Conservation (phyloP, 1,140 invertebrate species). For the Planococcus citri region DNA sequence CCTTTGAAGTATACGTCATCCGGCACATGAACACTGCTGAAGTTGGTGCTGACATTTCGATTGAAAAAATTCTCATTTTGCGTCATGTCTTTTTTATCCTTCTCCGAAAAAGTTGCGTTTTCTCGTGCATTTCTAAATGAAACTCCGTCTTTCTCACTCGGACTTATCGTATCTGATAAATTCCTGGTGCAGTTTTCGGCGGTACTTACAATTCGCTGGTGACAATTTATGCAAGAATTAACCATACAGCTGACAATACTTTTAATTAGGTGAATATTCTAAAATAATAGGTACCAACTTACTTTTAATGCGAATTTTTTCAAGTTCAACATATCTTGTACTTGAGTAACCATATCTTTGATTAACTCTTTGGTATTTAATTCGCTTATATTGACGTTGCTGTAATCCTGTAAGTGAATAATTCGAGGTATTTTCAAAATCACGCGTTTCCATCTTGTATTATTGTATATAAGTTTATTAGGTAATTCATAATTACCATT, state of each 20-base stretch:
- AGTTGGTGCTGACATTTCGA: constrained; percentile 64
- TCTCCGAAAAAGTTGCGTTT: background rate
- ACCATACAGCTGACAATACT: too few relatives aligned
- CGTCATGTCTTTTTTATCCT: constrained; percentile 30
- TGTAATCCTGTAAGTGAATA: background rate
- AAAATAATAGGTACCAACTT: too few relatives aligned
- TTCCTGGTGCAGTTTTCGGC: constrained; percentile 20
- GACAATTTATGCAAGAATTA: background rate
- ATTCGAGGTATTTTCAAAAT: background rate
- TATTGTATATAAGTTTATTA: too few relatives aligned
- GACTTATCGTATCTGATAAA: constrained; percentile 23
- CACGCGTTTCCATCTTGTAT: too few relatives aligned
- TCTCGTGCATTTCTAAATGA: background rate
- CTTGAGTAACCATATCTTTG: background rate
- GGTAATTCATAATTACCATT: too few relatives aligned
- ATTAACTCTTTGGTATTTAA: background rate
- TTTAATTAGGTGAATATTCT: too few relatives aligned
- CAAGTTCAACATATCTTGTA: background rate
- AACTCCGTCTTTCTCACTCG: background rate
- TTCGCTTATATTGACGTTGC: background rate
- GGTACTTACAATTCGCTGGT: constrained; percentile 21
- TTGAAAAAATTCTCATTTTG: constrained; percentile 64
- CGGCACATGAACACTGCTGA: constrained; percentile 86
- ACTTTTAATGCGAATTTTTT: background rate
- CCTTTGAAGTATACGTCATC: constrained; percentile 88